Conservation (phyloP, 2,113 vertebrate species). For the Amblyornis subalaris region DNA sequence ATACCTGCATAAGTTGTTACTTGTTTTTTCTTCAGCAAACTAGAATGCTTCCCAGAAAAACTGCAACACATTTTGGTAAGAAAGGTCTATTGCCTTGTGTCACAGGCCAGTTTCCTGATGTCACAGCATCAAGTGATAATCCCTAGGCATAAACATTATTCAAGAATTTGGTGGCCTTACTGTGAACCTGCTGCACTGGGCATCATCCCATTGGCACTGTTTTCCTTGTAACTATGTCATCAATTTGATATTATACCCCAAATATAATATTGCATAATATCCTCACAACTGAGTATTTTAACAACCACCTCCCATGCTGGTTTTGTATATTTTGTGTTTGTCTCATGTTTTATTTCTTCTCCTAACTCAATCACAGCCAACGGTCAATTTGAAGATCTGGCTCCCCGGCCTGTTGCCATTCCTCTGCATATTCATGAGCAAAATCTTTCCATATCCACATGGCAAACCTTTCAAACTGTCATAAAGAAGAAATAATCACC, state of each 20-base stretch:
- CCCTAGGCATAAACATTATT: background rate
- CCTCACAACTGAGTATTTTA: background rate
- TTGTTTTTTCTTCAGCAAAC: background rate
- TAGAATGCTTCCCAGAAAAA: background rate
- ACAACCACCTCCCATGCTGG: background rate
- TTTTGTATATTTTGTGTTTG: background rate
- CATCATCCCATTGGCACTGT: background rate
- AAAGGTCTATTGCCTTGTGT: background rate
- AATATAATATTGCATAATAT: background rate
- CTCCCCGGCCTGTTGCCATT: slow-evolving; percentile 24
- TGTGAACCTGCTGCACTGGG: background rate
- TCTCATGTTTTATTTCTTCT: background rate
- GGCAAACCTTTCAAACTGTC: slow-evolving; percentile 68
- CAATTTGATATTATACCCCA: background rate
- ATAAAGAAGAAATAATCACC: slow-evolving; percentile 70
- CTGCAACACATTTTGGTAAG: background rate
- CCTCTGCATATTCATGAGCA: slow-evolving; percentile 62
- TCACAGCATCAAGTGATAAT: background rate
- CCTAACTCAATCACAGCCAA: slow-evolving; percentile 17
- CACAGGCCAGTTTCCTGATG: background rate
- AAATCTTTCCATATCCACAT: slow-evolving; percentile 57
- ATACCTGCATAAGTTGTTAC: background rate
- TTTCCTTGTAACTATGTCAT: background rate
- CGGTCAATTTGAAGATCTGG: slow-evolving; percentile 28
- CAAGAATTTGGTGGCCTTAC: background rate